Percentiles rank a stretch among this genome's conserved stretches.
phyloP scores from a whole-genome alignment of 2,113 vertebrate species.

The Melanostigma gelatinosum region DNA sequence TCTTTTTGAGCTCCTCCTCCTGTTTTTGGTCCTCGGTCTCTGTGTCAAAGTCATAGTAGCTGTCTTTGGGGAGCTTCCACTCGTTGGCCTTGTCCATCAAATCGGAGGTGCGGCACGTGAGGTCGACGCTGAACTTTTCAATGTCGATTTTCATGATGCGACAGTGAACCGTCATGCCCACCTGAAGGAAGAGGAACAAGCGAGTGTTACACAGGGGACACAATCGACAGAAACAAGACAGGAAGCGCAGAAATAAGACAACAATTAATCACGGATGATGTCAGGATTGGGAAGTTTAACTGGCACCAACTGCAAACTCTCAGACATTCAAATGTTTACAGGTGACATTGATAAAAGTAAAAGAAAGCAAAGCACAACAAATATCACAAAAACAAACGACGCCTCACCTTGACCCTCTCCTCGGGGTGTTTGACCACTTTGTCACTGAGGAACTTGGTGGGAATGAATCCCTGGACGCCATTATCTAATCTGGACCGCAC shows the following conservation, averaged over 20 bases:
- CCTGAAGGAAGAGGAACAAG: constrained; percentile 75
- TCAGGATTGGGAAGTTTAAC: neutral
- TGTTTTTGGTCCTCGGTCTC: constrained; percentile 93
- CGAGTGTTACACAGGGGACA: neutral
- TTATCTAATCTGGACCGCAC: constrained; percentile 96
- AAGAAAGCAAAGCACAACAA: neutral
- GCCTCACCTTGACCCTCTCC: constrained; percentile 94
- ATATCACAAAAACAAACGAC: neutral
- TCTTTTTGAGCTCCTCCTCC: constrained; percentile 95
- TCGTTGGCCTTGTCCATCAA: constrained; percentile 97
- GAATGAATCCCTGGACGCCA: constrained; percentile 96
- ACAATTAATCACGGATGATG: neutral
- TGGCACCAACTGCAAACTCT: neutral
- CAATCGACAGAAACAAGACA: neutral
- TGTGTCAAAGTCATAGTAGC: constrained; percentile 94
- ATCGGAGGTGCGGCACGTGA: constrained; percentile 97
- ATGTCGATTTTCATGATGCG: constrained; percentile 99
- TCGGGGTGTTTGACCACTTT: constrained; percentile 98
- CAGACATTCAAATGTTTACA: neutral
- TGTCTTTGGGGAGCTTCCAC: constrained; percentile 98
- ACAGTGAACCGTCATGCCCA: constrained; percentile 98
- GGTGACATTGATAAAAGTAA: neutral
- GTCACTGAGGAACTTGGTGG: constrained; percentile 98
- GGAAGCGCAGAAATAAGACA: neutral
- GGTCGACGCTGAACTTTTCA: constrained; percentile 97